Percentiles rank a stretch among this genome's conserved stretches.
Evolutionary conservation across 1,140 invertebrate genomes (phyloP).

Genomic region (Medauroidea extradentata): DNA sequence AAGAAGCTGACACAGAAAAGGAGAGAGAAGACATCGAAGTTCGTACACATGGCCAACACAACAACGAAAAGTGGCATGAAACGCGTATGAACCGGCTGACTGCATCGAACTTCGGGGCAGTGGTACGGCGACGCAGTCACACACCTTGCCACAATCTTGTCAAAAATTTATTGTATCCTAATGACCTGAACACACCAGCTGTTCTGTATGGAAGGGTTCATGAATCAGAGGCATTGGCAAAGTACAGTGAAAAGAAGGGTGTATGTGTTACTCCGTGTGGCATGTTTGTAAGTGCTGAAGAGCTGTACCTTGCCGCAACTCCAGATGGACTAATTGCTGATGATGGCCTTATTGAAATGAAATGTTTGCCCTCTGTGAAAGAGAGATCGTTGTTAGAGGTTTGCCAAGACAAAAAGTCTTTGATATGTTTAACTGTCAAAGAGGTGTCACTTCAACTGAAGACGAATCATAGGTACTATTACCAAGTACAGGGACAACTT

Average conservation of each 20-base stretch:
- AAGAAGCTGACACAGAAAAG: neutral
- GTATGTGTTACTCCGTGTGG: neutral
- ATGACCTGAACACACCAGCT: neutral
- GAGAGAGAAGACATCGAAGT: neutral
- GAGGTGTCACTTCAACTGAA: too few species aligned
- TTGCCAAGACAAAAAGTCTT: too few species aligned
- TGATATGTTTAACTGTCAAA: too few species aligned
- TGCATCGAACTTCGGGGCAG: neutral
- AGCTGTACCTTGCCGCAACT: too few species aligned
- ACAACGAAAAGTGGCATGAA: neutral
- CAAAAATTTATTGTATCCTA: neutral
- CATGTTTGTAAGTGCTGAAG: neutral
- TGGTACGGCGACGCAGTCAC: neutral
- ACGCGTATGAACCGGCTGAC: neutral
- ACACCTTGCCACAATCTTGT: neutral
- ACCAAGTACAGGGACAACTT: too few species aligned
- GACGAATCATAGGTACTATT: too few species aligned
- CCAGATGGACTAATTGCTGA: too few species aligned
- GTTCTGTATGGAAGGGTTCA: neutral
- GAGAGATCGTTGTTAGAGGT: too few species aligned
- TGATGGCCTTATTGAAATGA: too few species aligned
- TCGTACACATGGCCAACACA: neutral
- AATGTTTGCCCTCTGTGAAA: too few species aligned
- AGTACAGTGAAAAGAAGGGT: neutral
- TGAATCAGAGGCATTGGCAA: neutral